Base-by-base conservation (phyloP, 2,113 vertebrate species). In the Mola mola region DNA sequence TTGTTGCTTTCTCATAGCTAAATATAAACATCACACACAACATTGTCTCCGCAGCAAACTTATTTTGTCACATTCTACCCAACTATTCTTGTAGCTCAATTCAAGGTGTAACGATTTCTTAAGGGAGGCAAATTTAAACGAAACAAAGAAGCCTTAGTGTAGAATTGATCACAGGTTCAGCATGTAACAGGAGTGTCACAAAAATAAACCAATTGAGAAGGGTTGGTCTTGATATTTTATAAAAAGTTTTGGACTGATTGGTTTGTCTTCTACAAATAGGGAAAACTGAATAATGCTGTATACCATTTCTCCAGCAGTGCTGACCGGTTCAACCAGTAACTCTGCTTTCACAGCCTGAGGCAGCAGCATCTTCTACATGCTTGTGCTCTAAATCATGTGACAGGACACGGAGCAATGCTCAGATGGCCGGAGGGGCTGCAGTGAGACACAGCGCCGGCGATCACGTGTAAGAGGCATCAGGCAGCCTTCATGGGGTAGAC, bases 321-420 rank as follows among this genome's bases (percentile, higher is more conserved):
- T 25, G 31, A 24, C 59, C 38, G 38, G 46, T 65, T 31, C 33
- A 66, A 41, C 16, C 41, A 24, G 52, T 24, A 42, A 4, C 22
- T 34, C 34, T 44, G 58, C 44, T 20, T 25, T 44, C 41, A 64
- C 59, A 22, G 49, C 61, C 61, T 10, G 17, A 21, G 47, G 71
- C 59, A 59, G 38, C 43, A 20, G 28, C 33, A 6, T 41, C 37
- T 47, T 58, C 26, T 48, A 53, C 37, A 31, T 36, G 72, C 52
- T n/a, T n/a, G 38, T 29, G n/a, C n/a, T n/a, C 20, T 37, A 33
- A 66, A 34, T n/a, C 73, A 29, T 61, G 49, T 48, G 29, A 37
- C 28, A 1, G 66, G 62, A 81, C 68, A 82, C 62, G 65, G 44
- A 21, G 43, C 20, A 24, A 53, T 79, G 79, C 58, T 75, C 53